Conservation (phyloP, 2,113 vertebrate species). For the Ptilonorhynchus violaceus region DNA sequence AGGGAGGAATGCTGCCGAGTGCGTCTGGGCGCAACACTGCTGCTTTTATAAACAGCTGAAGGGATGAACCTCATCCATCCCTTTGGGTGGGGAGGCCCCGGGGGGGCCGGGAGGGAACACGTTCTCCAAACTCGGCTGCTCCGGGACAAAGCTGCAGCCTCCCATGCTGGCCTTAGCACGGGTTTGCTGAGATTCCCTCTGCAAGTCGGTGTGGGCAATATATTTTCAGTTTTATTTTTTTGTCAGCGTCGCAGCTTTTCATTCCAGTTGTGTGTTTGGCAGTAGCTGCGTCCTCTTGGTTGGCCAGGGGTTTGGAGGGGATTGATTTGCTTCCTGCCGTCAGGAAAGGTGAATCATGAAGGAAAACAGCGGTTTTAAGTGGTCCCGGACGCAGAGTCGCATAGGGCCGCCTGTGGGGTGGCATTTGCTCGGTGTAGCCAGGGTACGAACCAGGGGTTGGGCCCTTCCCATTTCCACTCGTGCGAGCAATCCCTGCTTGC, state of each 20-base stretch:
- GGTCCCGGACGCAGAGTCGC: not conserved
- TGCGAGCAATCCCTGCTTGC: not conserved
- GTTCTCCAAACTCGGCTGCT: not conserved
- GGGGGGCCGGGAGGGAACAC: not conserved
- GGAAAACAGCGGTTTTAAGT: not conserved
- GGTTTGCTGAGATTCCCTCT: not conserved
- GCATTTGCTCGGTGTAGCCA: accelerated
- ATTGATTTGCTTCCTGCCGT: not conserved
- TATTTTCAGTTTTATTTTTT: not conserved
- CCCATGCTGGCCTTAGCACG: not conserved
- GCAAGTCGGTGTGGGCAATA: not conserved
- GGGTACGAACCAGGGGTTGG: not conserved
- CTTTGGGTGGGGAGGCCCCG: slow-evolving; percentile 17
- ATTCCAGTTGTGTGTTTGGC: accelerated
- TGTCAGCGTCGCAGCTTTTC: not conserved
- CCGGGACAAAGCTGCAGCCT: not conserved
- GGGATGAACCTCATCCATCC: slow-evolving; percentile 16
- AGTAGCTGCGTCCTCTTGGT: accelerated
- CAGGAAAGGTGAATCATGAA: accelerated
- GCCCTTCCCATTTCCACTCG: not conserved
- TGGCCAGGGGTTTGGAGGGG: too few species aligned
- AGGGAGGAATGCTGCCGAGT: slow-evolving; percentile 26
- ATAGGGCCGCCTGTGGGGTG: not conserved
- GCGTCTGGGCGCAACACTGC: not conserved
- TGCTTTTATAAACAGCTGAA: slow-evolving; percentile 66